A percentile compares a stretch with the other conserved stretches of the same genome.
Conservation (phyloP, 2,888 invertebrate species). For the Pachycephus smyrnensis region DNA sequence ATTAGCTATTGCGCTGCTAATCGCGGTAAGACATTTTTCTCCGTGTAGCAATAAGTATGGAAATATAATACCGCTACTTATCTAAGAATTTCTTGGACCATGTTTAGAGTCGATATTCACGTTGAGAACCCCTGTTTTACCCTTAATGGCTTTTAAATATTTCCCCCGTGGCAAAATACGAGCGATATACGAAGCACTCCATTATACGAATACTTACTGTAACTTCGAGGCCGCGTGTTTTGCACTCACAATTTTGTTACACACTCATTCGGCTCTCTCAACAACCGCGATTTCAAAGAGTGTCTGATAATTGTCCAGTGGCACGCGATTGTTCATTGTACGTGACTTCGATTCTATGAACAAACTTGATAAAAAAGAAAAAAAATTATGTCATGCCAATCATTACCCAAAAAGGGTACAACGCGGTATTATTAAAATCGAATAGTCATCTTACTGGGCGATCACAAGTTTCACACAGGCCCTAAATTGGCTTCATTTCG, state of each 20-base stretch:
- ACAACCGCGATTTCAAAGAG: neutral
- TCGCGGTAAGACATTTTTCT: too few species aligned
- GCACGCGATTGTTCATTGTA: neutral
- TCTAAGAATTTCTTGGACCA: too few species aligned
- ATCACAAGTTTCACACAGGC: neutral
- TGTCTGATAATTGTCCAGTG: neutral
- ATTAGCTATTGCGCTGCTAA: neutral
- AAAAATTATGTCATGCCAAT: too few species aligned
- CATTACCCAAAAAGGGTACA: neutral
- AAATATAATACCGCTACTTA: too few species aligned
- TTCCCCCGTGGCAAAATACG: slow-evolving; percentile 36
- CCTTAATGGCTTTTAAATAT: slow-evolving; percentile 43
- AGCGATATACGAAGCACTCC: slow-evolving; percentile 38
- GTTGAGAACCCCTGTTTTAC: slow-evolving; percentile 38
- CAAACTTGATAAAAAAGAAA: neutral
- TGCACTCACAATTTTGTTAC: neutral
- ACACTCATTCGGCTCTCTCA: neutral
- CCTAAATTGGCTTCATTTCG: neutral
- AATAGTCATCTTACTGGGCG: neutral
- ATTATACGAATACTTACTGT: slow-evolving; percentile 25
- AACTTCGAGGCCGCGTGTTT: neutral
- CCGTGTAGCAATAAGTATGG: too few species aligned
- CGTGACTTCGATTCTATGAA: neutral
- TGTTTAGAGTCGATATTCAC: too few species aligned
- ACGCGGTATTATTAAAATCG: neutral